phyloP scores from a whole-genome alignment of 2,888 invertebrate genomes.

The Dorcus hopei region DNA sequence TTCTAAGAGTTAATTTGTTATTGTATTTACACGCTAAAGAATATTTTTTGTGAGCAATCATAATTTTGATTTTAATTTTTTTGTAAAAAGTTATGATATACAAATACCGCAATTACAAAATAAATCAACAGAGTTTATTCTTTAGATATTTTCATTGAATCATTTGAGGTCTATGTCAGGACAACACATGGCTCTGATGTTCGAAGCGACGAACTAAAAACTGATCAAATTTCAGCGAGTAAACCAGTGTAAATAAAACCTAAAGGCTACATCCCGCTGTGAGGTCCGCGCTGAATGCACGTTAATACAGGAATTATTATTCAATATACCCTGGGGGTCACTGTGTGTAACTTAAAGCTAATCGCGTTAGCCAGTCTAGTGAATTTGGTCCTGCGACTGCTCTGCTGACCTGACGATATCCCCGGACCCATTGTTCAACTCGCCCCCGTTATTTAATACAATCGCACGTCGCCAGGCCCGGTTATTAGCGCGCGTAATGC shows the following conservation, averaged over 20 bases:
- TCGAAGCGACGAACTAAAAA: constrained; percentile 7
- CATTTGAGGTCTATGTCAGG: too few relatives aligned
- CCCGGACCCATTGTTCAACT: constrained; percentile 13
- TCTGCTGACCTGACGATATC: constrained; percentile 6
- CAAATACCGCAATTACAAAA: too few relatives aligned
- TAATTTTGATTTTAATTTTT: too few relatives aligned
- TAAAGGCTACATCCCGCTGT: too few relatives aligned
- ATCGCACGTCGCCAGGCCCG: constrained; percentile 15
- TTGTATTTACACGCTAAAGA: too few relatives aligned
- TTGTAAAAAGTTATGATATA: too few relatives aligned
- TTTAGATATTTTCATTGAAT: too few relatives aligned
- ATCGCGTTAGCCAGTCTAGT: constrained; percentile 24
- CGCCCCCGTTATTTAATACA: constrained; percentile 21
- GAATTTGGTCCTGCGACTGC: constrained; percentile 19
- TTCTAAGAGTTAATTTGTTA: too few relatives aligned
- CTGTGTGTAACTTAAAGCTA: constrained; percentile 23
- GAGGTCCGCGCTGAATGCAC: neutral
- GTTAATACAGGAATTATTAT: constrained; percentile 20
- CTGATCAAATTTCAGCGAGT: constrained; percentile 21
- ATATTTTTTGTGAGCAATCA: too few relatives aligned
- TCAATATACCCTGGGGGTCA: constrained; percentile 15
- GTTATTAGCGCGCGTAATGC: constrained; percentile 9
- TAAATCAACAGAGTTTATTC: too few relatives aligned
- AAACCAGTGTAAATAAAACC: too few relatives aligned
- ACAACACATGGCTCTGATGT: too few relatives aligned